A percentile compares a stretch with the other conserved stretches of the same genome.
Conservation (phyloP, 1,140 invertebrate genomes). For the Kradibia gibbosae region DNA sequence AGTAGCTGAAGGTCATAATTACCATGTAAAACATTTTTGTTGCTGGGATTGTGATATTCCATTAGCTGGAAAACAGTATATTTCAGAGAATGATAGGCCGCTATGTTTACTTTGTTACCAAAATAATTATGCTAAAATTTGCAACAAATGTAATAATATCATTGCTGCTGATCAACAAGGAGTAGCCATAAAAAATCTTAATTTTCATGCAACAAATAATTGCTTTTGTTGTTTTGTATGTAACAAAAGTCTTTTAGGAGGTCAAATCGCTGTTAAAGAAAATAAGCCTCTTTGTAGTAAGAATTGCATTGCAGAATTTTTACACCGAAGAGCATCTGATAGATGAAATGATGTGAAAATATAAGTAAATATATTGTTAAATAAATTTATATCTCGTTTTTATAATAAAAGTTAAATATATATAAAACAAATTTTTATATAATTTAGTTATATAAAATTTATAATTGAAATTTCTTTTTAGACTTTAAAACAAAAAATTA, state of each 20-base stretch:
- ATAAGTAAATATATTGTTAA: conserved; percentile 5
- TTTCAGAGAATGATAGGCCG: conserved; percentile 83
- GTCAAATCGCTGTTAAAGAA: conserved; percentile 78
- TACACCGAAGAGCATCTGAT: conserved; percentile 36
- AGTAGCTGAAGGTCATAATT: conserved; percentile 84
- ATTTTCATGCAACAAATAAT: conserved; percentile 83
- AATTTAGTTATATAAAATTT: not conserved
- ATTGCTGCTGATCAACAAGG: conserved; percentile 85
- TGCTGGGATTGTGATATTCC: conserved; percentile 89
- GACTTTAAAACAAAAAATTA: not conserved
- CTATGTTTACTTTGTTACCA: conserved; percentile 87
- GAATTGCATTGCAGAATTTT: conserved; percentile 65
- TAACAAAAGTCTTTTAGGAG: conserved; percentile 80
- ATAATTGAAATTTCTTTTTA: not conserved
- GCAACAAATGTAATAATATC: conserved; percentile 79
- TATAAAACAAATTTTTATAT: not conserved
- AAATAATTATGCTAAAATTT: conserved; percentile 82
- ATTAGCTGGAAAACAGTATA: conserved; percentile 85
- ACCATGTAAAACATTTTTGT: conserved; percentile 91
- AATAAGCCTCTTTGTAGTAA: conserved; percentile 80
- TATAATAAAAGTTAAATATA: conserved; percentile 33
- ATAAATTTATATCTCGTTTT: conserved; percentile 36
- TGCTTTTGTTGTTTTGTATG: conserved; percentile 85
- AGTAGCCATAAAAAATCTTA: conserved; percentile 81
- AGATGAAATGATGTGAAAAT: conserved; percentile 19